Percentiles rank a stretch among this genome's conserved stretches.
phyloP scores from a whole-genome alignment of 2,113 vertebrate genomes.

The Neogale vison region DNA sequence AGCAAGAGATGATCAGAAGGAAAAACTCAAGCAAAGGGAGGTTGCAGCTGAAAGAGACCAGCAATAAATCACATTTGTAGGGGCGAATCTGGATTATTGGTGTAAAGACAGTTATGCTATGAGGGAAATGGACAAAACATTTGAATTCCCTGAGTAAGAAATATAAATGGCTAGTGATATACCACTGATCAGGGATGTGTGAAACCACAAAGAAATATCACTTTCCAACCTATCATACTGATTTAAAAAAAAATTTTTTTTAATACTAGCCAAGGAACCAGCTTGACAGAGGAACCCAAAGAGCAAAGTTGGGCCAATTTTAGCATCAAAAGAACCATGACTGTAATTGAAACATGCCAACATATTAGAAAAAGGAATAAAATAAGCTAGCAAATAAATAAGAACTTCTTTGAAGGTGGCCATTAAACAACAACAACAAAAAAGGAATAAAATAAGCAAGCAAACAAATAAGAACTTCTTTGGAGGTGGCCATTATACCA shows the following conservation, averaged over 20 bases:
- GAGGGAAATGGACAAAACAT: neutral
- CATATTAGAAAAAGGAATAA: neutral
- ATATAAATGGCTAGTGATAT: neutral
- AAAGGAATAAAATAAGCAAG: neutral
- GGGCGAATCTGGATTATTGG: neutral
- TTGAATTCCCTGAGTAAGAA: neutral
- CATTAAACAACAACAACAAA: neutral
- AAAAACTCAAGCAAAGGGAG: neutral
- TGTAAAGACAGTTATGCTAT: neutral
- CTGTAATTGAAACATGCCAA: neutral
- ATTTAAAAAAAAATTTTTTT: neutral
- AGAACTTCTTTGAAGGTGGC: neutral
- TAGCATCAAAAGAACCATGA: neutral
- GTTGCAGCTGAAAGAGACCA: neutral
- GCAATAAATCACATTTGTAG: neutral
- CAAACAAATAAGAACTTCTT: neutral
- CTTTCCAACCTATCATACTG: neutral
- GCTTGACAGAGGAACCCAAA: neutral
- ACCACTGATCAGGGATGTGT: neutral
- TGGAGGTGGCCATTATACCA: neutral
- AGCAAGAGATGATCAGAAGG: neutral
- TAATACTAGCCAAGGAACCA: neutral
- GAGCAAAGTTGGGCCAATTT: neutral
- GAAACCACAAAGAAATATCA: constrained; percentile 28
- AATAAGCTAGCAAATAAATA: neutral